Conservation (phyloP, 2,113 vertebrate genomes). For the Solea senegalensis region DNA sequence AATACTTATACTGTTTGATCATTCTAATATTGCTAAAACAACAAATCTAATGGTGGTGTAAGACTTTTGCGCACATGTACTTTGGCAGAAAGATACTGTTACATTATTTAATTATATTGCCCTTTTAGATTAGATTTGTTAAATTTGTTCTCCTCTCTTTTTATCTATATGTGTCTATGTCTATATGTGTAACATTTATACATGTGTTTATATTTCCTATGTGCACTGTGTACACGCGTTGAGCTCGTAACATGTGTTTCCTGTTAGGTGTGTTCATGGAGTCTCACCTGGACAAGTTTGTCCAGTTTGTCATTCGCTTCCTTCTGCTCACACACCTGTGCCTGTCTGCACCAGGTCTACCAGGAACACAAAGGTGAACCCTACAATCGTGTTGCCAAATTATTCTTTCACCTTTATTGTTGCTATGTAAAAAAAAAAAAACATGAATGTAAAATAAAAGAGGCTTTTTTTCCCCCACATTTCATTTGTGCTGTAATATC, state of each 20-base stretch:
- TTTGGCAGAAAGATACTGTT: too few relatives aligned
- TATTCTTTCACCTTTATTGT: neutral
- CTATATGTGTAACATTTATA: too few relatives aligned
- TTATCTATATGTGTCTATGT: too few relatives aligned
- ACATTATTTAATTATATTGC: too few relatives aligned
- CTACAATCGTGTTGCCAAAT: too few relatives aligned
- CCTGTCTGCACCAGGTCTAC: constrained; percentile 66
- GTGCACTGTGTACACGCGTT: neutral
- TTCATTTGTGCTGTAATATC: neutral
- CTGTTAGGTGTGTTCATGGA: constrained; percentile 55
- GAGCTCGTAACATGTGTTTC: constrained; percentile 19
- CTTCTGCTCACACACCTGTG: constrained; percentile 56
- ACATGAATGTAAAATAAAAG: neutral
- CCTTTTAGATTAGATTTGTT: too few relatives aligned
- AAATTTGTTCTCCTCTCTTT: too few relatives aligned
- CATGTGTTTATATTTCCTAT: too few relatives aligned
- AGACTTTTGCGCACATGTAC: too few relatives aligned
- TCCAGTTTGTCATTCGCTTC: constrained; percentile 50
- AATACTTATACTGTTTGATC: too few relatives aligned
- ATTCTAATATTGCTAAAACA: too few relatives aligned
- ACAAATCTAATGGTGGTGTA: too few relatives aligned
- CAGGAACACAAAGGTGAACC: constrained; percentile 58
- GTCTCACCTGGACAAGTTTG: constrained; percentile 38
- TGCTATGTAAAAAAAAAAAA: neutral
- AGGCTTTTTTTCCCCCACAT: neutral